phyloP scores from a whole-genome alignment of 2,113 vertebrate species.

The Clarias gariepinus region DNA sequence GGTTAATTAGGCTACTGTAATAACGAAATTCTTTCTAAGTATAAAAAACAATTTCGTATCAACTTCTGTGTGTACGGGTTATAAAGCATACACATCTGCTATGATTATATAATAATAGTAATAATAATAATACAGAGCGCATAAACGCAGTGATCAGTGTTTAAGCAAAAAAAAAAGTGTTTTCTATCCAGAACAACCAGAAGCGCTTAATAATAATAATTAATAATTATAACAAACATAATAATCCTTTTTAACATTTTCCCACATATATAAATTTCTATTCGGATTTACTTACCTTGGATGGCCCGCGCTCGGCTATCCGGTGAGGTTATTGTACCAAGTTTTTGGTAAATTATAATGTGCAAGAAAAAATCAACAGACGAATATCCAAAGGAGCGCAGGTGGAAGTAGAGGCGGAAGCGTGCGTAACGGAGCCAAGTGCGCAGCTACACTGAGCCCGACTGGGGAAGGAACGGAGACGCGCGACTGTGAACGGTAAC shows the following conservation, averaged over 20 bases:
- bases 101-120: not conserved
- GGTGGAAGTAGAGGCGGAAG: constrained; percentile 32
- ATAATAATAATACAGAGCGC: constrained; percentile 10
- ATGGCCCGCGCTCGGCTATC: constrained; percentile 29
- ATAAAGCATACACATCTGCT: not conserved
- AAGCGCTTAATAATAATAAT: not conserved
- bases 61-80: not conserved
- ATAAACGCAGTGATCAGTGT: not conserved
- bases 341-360: not conserved
- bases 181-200: constrained; percentile 9
- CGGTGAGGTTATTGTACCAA: not conserved
- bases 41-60: not conserved
- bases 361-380: not conserved
- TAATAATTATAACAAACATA: not conserved
- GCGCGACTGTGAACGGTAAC: constrained; percentile 36
- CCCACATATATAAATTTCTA: not conserved
- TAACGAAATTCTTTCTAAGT: not conserved
- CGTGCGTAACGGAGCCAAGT: constrained; percentile 24
- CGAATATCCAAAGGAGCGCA: constrained; percentile 35
- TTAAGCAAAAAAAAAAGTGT: not conserved
- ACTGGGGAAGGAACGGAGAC: constrained; percentile 20
- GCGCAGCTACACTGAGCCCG: constrained; percentile 35
- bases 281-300: constrained; percentile 35
- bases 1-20: not conserved
- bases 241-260: not conserved